These are phyloP conservation scores for Anadara kagoshimensis DNA, from an alignment of 1,140 invertebrate genomes.

Conservation along the genomic window DNA sequence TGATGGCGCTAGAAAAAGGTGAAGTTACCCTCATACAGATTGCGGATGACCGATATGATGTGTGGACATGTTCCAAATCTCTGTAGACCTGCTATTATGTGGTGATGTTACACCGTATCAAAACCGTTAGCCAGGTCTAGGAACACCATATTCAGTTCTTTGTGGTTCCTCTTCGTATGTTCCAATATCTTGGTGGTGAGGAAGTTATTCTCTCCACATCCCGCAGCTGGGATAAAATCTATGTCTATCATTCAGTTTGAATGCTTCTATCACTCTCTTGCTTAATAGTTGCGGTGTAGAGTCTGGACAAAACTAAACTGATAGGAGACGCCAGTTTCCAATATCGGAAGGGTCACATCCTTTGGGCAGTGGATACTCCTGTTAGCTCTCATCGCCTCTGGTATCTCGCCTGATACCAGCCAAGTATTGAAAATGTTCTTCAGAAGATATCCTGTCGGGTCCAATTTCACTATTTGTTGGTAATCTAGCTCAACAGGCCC, in stretches of 20 bases:
- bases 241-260: conserved; percentile 26
- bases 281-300: conserved; percentile 38
- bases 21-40: conserved; percentile 21
- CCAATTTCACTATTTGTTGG: neutral
- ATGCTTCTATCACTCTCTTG: neutral
- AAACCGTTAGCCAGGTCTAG: conserved; percentile 61
- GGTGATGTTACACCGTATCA: conserved; percentile 60
- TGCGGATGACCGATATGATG: conserved; percentile 24
- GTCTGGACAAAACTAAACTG: conserved; percentile 36
- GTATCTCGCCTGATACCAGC: conserved; percentile 22
- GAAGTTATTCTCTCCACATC: conserved; percentile 33
- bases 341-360: conserved; percentile 26
- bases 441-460: conserved; percentile 2
- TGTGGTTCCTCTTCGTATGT: conserved; percentile 27
- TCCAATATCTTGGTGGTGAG: conserved; percentile 13
- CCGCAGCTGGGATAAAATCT: conserved; percentile 32
- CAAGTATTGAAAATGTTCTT: conserved; percentile 36
- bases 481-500: conserved; percentile 33
- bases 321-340: conserved; percentile 54
- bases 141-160: conserved; percentile 29
- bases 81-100: conserved; percentile 40
- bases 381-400: conserved; percentile 26
- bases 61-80: conserved; percentile 11
- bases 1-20: no score
- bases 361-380: conserved; percentile 50